A percentile compares a stretch with the other conserved stretches of the same genome.
These are phyloP conservation scores for Pampusana beccarii DNA, from an alignment of 2,113 vertebrate species.

Conservation along the genomic window DNA sequence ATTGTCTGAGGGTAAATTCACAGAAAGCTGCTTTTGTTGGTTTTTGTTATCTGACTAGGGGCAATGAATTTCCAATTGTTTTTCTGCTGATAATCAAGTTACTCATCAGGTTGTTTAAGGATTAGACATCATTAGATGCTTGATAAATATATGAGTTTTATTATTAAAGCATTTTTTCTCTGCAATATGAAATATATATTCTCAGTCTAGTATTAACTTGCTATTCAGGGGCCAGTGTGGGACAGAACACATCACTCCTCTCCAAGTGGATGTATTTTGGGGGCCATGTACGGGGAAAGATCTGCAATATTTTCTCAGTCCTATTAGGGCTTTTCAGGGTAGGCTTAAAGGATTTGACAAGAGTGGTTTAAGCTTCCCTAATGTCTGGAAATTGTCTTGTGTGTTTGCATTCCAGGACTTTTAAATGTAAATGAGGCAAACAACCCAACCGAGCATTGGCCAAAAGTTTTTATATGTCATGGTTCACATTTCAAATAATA, in stretches of 20 bases:
- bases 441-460: background rate
- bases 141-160: slow-evolving; percentile 8
- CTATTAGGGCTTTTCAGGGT: background rate
- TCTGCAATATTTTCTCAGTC: background rate
- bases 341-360: background rate
- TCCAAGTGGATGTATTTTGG: background rate
- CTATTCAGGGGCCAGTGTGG: background rate
- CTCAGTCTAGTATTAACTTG: background rate
- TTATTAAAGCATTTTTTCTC: background rate
- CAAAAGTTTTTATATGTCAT: background rate
- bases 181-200: background rate
- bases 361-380: background rate
- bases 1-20: slow-evolving; percentile 45
- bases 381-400: background rate
- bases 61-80: slow-evolving; percentile 46
- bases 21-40: slow-evolving; percentile 28
- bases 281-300: background rate
- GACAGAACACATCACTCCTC: background rate
- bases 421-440: background rate
- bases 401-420: background rate
- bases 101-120: slow-evolving; percentile 38
- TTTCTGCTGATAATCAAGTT: slow-evolving; percentile 51
- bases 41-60: slow-evolving; percentile 23
- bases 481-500: background rate
- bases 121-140: slow-evolving; percentile 27